Percentiles rank a stretch among this genome's conserved stretches.
Evolutionary conservation across 1,140 invertebrate species (phyloP).

Genomic region (Tetramorium parvispinum): DNA sequence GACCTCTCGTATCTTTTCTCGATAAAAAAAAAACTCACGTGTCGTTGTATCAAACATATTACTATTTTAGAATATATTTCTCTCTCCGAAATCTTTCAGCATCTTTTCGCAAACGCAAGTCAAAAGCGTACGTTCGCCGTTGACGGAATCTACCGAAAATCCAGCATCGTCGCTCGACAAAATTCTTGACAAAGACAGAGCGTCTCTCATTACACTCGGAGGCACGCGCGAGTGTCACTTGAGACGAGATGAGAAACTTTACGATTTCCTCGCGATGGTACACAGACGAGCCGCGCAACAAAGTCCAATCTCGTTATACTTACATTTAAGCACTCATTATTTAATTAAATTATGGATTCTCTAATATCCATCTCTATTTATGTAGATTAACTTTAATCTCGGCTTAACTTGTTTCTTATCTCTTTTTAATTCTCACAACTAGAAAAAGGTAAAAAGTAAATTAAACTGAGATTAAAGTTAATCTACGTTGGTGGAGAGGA

Average conservation of each 20-base stretch:
- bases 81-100: background rate
- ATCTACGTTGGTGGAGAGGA: no score
- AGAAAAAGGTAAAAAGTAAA: no score
- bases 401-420: no score
- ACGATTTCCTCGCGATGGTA: background rate
- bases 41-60: background rate
- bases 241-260: constrained; percentile 5
- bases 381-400: no score
- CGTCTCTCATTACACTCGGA: background rate
- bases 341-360: background rate
- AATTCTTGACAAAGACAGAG: background rate
- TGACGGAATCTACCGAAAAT: background rate
- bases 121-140: background rate
- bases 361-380: no score
- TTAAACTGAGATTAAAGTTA: no score
- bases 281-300: background rate
- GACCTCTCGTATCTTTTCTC: background rate
- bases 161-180: background rate
- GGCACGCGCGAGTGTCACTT: constrained; percentile 23
- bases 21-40: background rate
- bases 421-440: no score
- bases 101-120: background rate
- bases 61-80: background rate
- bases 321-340: background rate
- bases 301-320: background rate